phyloP scores from a whole-genome alignment of 2,888 invertebrate genomes.

The Machimus rusticus region DNA sequence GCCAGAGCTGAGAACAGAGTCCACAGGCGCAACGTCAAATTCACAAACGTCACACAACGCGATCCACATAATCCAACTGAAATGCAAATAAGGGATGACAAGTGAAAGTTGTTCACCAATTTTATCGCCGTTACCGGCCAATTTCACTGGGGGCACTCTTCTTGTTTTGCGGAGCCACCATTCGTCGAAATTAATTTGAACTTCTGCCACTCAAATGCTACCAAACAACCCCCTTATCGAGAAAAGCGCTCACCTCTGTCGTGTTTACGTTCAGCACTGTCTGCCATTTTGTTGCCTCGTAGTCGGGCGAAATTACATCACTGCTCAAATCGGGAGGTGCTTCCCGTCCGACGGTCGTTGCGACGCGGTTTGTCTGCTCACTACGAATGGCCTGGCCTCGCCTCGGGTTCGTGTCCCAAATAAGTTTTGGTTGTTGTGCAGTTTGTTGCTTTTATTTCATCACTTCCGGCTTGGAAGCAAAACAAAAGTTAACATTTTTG shows the following conservation, averaged over 20 bases:
- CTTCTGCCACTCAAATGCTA: background rate
- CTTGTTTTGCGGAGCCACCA: background rate
- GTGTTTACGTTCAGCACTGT: conserved; percentile 46
- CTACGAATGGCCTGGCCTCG: background rate
- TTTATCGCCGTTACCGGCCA: background rate
- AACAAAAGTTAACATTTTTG: too few relatives aligned
- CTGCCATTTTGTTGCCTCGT: conserved; percentile 41
- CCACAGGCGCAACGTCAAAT: conserved; percentile 28
- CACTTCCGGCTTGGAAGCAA: background rate
- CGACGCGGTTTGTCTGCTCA: background rate
- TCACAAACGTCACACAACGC: conserved; percentile 6
- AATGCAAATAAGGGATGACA: background rate
- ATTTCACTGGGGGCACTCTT: background rate
- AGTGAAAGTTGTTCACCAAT: background rate
- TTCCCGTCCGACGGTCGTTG: background rate
- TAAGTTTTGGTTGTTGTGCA: background rate
- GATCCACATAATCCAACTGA: background rate
- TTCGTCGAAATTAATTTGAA: background rate
- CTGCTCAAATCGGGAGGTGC: background rate
- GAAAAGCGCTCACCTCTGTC: conserved; percentile 43
- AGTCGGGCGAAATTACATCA: background rate
- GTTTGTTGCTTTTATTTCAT: background rate
- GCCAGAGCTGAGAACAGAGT: conserved; percentile 12
- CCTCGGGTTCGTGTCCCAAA: background rate
- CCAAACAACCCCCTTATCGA: background rate